Conservation (phyloP, 2,113 vertebrate genomes). For the Aphelocoma coerulescens region DNA sequence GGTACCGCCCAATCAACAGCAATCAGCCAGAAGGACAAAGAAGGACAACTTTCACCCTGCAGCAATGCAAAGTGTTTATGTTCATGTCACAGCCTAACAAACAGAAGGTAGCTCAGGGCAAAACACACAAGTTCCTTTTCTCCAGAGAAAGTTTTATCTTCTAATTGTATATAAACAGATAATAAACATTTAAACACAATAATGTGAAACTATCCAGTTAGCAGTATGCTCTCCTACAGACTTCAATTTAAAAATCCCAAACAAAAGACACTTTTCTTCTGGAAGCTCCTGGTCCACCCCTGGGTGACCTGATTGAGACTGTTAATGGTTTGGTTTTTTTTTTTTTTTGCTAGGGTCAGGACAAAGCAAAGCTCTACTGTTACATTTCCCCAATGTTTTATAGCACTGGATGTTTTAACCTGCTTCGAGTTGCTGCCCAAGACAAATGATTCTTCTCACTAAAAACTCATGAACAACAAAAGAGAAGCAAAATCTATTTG, state of each 20-base stretch:
- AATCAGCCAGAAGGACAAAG: not conserved
- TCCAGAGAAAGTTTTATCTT: not conserved
- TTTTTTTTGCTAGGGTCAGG: not conserved
- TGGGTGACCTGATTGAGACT: not conserved
- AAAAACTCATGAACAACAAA: not conserved
- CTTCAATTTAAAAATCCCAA: not conserved
- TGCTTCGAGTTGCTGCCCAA: not conserved
- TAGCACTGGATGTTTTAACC: not conserved
- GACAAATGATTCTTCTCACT: not conserved
- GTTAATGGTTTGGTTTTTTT: not conserved
- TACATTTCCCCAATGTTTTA: not conserved
- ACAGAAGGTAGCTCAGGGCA: not conserved
- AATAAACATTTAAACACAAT: not conserved
- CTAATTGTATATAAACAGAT: not conserved
- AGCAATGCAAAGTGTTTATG: not conserved
- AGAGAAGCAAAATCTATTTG: not conserved
- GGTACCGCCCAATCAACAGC: accelerated
- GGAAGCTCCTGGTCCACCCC: not conserved
- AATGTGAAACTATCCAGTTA: not conserved
- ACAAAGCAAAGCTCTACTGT: not conserved
- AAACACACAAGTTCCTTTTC: not conserved
- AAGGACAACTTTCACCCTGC: not conserved
- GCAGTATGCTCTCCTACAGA: not conserved
- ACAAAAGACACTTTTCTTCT: not conserved
- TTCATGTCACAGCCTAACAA: not conserved